phyloP scores from a whole-genome alignment of 2,113 vertebrate species.

The Willisornis vidua region DNA sequence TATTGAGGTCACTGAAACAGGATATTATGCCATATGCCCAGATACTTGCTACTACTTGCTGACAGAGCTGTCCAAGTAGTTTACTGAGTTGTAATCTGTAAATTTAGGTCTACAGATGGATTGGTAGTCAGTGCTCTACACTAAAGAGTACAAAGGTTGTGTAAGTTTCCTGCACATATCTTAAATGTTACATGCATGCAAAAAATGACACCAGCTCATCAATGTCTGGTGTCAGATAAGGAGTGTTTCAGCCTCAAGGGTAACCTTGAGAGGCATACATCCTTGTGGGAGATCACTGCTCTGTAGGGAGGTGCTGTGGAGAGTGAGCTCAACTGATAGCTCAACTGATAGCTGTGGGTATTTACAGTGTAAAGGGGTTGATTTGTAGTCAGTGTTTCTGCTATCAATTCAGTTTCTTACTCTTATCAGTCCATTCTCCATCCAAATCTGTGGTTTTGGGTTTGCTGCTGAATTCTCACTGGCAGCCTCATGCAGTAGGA shows the following conservation, averaged over 20 bases:
- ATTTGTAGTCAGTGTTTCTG: neutral
- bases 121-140: neutral
- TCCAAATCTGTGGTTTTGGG: neutral
- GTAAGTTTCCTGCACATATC: neutral
- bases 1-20: neutral
- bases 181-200: neutral
- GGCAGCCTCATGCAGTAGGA: neutral
- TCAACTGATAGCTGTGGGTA: neutral
- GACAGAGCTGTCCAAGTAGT: neutral
- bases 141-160: neutral
- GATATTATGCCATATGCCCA: neutral
- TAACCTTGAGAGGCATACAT: neutral
- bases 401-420: neutral
- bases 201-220: neutral
- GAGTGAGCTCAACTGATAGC: neutral
- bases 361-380: neutral
- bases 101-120: neutral
- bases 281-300: neutral
- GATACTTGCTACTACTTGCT: neutral
- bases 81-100: neutral
- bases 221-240: neutral
- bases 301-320: neutral
- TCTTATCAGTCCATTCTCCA: neutral
- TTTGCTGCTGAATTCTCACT: neutral
- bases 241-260: neutral